Base-by-base conservation (phyloP, 2,113 vertebrate species). In the Phoenicopterus ruber region DNA sequence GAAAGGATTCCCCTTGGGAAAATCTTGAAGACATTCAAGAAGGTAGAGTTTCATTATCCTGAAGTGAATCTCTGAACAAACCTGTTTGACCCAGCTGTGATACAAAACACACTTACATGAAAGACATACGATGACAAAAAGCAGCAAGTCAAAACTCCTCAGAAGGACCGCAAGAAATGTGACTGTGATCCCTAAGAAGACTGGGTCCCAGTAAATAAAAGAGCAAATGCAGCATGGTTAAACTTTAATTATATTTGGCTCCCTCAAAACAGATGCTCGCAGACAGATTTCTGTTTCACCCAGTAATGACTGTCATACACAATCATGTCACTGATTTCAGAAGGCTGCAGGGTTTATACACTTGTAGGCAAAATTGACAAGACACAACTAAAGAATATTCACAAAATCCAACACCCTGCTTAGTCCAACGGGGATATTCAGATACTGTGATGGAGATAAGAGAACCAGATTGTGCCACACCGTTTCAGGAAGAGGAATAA, bases 311-410 rank as follows among this genome's bases (percentile, higher is more conserved):
- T 96, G 96, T 96, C 96, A 96, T 67, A 80, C 54, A 65, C 78
- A 94, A 97, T 97, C 95, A 97, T 13, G 94, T 97, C 97, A 97
- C 79, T 26, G 84, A 82, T 96, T 97, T 80, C 94, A 90, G 65
- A 96, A 90, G 62, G 84, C 95, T 95, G 91, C 82, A 74, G 94
- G 88, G 78, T 86, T 93, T 94, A 79, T 81, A 67, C 0, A 24
- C 88, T 95, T 34, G 15, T 67, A 94, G 94, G 82, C 90, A 96
- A 89, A 96, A 82, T 77, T 63, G 31, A 88, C 86, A 82, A 94
- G 88, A 86, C 58, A 58, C 55, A 95, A 71, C 46, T 71, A 67
- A 90, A 92, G 65, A 79, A 96, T 81, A 90, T 26, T 77, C 90
- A 87, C 55, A 91, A 58, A 92, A 93, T 44, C 71, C 86, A 88